Conservation (phyloP, 2,888 invertebrate species). For the Petrophora chlorosata region DNA sequence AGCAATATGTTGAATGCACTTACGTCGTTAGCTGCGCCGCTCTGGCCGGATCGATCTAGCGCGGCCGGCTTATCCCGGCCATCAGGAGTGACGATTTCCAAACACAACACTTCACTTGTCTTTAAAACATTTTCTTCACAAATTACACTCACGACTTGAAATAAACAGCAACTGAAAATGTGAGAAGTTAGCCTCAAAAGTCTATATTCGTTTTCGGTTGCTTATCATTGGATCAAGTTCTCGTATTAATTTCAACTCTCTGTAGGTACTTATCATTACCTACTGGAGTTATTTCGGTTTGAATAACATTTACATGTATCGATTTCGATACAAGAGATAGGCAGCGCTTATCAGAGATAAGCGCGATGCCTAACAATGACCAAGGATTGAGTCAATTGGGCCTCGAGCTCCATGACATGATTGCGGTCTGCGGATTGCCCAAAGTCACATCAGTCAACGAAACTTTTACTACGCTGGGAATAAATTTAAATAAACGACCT, state of each 20-base stretch:
- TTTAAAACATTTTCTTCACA: conserved; percentile 33
- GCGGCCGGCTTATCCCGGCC: conserved; percentile 58
- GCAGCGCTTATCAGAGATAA: conserved; percentile 60
- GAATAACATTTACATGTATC: conserved; percentile 53
- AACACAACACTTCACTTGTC: conserved; percentile 53
- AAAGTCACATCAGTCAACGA: conserved; percentile 2
- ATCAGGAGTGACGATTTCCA: conserved; percentile 46
- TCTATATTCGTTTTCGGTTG: not conserved
- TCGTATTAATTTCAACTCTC: conserved; percentile 1
- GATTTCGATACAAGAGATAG: conserved; percentile 65
- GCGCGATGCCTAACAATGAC: conserved; percentile 49
- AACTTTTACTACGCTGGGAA: conserved; percentile 8
- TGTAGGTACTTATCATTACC: conserved; percentile 8
- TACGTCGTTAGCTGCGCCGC: conserved; percentile 60
- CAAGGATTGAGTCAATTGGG: conserved; percentile 32
- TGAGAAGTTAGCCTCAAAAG: conserved; percentile 2
- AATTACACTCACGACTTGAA: conserved; percentile 10
- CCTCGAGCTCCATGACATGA: conserved; percentile 37
- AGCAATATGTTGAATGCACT: conserved; percentile 48
- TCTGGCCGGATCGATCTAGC: conserved; percentile 74
- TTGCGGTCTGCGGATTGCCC: conserved; percentile 43
- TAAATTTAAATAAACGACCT: conserved; percentile 10
- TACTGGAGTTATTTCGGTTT: conserved; percentile 35
- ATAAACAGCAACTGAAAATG: not conserved
- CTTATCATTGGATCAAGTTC: conserved; percentile 10